These are phyloP conservation scores for Epirrhoe tristata DNA, from an alignment of 2,888 invertebrate genomes.

Conservation along the genomic window DNA sequence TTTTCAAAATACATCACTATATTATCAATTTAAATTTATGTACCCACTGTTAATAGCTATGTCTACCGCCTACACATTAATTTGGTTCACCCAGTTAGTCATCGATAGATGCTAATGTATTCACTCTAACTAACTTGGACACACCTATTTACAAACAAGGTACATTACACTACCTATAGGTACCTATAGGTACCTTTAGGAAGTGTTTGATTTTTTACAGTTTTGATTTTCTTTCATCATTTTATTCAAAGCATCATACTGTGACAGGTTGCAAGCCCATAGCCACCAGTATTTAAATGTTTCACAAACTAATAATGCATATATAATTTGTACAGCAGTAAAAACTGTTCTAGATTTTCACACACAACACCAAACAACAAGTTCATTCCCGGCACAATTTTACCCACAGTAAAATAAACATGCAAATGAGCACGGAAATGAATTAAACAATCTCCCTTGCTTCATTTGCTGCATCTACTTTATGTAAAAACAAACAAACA, in stretches of 20 bases:
- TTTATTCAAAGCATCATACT: too few species aligned
- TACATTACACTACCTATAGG: not conserved
- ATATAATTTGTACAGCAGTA: not conserved
- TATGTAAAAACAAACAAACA: not conserved
- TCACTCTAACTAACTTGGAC: slow-evolving; percentile 6
- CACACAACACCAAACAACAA: not conserved
- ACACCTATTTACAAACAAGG: not conserved
- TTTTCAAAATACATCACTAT: too few species aligned
- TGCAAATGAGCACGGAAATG: not conserved
- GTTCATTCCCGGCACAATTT: slow-evolving; percentile 2
- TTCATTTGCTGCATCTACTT: slow-evolving; percentile 7
- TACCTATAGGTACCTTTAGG: not conserved
- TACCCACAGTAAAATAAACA: slow-evolving; percentile 10
- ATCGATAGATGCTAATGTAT: slow-evolving; percentile 15
- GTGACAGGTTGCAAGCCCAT: too few species aligned
- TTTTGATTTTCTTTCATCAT: too few species aligned
- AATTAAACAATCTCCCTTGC: not conserved
- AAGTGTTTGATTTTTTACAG: not conserved
- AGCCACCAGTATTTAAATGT: not conserved
- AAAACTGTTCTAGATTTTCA: not conserved
- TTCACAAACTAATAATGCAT: not conserved
- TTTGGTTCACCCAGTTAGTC: not conserved
- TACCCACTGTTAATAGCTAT: not conserved
- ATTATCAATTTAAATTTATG: not conserved
- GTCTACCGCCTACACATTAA: not conserved